Evolutionary conservation across 2,797 vertebrate species (phyloP), one percentile per base, ranked within the genome.

Genomic region (Peromyscus nudipes): DNA sequence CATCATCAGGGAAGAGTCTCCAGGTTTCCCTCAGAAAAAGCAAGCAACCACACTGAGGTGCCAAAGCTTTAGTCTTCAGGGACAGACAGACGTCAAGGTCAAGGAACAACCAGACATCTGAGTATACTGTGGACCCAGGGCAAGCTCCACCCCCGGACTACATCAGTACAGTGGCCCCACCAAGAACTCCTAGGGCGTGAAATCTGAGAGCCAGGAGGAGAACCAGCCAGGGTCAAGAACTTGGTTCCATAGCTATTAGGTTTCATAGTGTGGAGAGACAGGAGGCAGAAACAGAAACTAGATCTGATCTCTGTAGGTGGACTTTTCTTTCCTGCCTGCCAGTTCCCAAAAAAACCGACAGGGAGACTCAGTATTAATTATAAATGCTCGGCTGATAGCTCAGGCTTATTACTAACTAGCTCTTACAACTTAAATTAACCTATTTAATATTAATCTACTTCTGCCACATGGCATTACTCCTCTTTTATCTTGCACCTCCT

Each of bases 21-120:
- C 40, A 65, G 69, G 27, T 69, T 73, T 37, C 23, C 43, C 27
- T 83, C 55, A 40, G 65, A 27, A 77, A 64, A 62, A 76, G 25
- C 0, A 8, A 40, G 49, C 31, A 27, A 21, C 27, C 49, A 21
- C 86, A 69, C 40, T n/a, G 46, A 77, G 43, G 76, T 21, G 67
- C n/a, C 4, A 0, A 46, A 37, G 16, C 43, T 7, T 91, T 37
- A 43, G 0, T 57, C n/a, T 19, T 87, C 31, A 25, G 21, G 64
- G 46, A 89, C 75, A 77, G 77, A 46, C 17, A 89, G 43, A 55
- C n/a, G 37, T 49, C 84, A 96, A 71, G 57, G 27, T 49, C 84
- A 96, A 71, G 57, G 27, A 65, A 46, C 37, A 34, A 49, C 25
- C 52, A 85, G n/a, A 89, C 69, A 29, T 65, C 57, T 83, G 89